Percentiles rank a stretch among this genome's conserved stretches.
Evolutionary conservation across 2,797 vertebrate species (phyloP).

Genomic region (Oryzias sinensis): DNA sequence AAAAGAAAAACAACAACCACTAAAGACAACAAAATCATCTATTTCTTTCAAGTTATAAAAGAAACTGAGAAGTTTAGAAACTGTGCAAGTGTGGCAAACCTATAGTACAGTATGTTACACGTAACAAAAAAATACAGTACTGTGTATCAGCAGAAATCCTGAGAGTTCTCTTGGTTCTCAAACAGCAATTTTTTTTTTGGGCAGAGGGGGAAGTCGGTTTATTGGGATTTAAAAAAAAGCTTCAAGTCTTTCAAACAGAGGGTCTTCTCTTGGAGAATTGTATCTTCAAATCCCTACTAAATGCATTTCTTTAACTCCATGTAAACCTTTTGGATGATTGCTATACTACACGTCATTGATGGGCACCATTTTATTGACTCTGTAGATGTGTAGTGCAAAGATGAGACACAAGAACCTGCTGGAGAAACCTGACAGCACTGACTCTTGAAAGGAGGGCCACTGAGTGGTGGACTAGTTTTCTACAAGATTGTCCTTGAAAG

Average conservation of each 20-base stretch:
- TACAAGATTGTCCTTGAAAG: conserved; percentile 90
- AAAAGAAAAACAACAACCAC: conserved; percentile 50
- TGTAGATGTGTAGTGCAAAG: conserved; percentile 77
- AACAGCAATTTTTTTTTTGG: conserved; percentile 46
- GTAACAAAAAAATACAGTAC: conserved; percentile 84
- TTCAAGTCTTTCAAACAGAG: conserved; percentile 45
- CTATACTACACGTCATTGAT: conserved; percentile 36
- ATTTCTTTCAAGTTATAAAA: conserved; percentile 80
- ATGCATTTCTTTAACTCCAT: conserved; percentile 30
- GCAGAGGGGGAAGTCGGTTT: conserved; percentile 1
- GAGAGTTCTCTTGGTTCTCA: conserved; percentile 80
- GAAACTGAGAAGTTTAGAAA: conserved; percentile 72
- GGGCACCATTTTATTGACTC: conserved; percentile 37
- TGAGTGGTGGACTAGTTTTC: conserved; percentile 75
- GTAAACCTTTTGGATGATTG: conserved; percentile 57
- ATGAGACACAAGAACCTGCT: conserved; percentile 73
- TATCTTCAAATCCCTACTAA: conserved; percentile 46
- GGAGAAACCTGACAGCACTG: conserved; percentile 63
- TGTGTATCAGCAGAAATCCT: conserved; percentile 85
- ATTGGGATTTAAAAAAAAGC: conserved; percentile 34
- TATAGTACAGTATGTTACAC: conserved; percentile 86
- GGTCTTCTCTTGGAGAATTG: conserved; percentile 66
- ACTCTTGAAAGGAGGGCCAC: conserved; percentile 58
- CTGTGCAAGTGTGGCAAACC: conserved; percentile 88
- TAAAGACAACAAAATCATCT: conserved; percentile 68